Conservation (phyloP, 2,888 invertebrate species). For the Tortricodes alternella region DNA sequence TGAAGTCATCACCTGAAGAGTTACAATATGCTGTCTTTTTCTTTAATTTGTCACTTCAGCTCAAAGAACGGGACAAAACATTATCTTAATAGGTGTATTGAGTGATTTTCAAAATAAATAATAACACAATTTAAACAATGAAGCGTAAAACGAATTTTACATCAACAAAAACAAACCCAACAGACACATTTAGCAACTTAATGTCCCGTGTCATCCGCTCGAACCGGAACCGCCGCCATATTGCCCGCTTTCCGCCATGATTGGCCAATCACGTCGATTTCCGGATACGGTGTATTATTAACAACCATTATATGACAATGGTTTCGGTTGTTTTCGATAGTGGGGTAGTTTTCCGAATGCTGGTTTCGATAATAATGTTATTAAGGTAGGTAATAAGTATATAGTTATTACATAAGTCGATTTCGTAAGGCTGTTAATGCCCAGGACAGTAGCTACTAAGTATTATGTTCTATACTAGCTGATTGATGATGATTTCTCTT, state of each 20-base stretch:
- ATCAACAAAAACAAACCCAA: conserved; percentile 34
- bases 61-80: too few species aligned
- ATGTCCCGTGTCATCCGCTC: conserved; percentile 47
- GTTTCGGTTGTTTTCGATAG: conserved; percentile 23
- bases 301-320: conserved; percentile 40
- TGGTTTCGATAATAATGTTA: neutral
- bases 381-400: neutral
- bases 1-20: too few species aligned
- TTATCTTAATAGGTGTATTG: too few species aligned
- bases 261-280: conserved; percentile 68
- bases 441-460: too few species aligned
- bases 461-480: too few species aligned
- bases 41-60: too few species aligned
- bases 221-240: conserved; percentile 67
- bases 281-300: conserved; percentile 46
- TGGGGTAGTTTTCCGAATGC: neutral
- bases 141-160: neutral
- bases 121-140: conserved; percentile 1
- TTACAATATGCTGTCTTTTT: too few species aligned
- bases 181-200: conserved; percentile 47
- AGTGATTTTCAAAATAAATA: too few species aligned
- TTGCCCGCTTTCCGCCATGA: conserved; percentile 65
- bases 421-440: too few species aligned
- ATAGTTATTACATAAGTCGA: too few species aligned
- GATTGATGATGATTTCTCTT: too few species aligned